Base-by-base conservation (phyloP, 2,113 vertebrate genomes). In the Corydoras sp. region DNA sequence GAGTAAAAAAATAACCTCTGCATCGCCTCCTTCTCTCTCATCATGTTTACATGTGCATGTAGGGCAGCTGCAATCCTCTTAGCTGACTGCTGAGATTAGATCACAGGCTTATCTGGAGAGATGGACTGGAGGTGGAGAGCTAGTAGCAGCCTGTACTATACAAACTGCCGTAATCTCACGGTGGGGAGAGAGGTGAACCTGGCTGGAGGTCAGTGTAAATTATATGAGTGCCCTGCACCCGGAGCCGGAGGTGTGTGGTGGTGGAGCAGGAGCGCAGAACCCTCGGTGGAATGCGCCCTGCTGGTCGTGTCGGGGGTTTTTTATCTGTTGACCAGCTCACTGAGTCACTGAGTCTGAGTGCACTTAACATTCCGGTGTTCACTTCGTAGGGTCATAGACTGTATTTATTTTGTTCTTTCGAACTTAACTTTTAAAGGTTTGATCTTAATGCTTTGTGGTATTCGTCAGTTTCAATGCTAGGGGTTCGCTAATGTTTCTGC, bases 51-150 rank as follows among this genome's bases (percentile, higher is more conserved):
- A 75, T 65, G 78, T 73, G 62, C 63, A 63, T 62, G 51, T 65
- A 59, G 50, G 15, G 50, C 54, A 14, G 43, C 69, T 55, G 62
- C 78, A 82, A 78, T 81, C 78, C 79, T 81, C 73, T 85, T 78
- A 80, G 67, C 71, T 66, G 74, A 74, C 76, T 60, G 53, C 58
- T 10, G 9, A 66, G 77, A 80, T 82, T 79, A 79, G 60, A 80
- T 76, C 68, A 72, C 49, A 72, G 68, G 76, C 64, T 80, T 73
- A 76, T 58, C 14, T 1, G 11, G 32, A 60, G 53, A 43, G 64
- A 35, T 9, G 5, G 54, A 32, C 61, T 65, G 2, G 50, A 66
- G 56, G 49, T 64, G 50, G n/a, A 69, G 1, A 15, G 12, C 54
- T 56, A 14, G 54, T 7, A 56, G 54, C 11, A 56, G 54, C 12